Evolutionary conservation across 2,888 invertebrate species (phyloP).

Genomic region (Cheilosia vernalis): DNA sequence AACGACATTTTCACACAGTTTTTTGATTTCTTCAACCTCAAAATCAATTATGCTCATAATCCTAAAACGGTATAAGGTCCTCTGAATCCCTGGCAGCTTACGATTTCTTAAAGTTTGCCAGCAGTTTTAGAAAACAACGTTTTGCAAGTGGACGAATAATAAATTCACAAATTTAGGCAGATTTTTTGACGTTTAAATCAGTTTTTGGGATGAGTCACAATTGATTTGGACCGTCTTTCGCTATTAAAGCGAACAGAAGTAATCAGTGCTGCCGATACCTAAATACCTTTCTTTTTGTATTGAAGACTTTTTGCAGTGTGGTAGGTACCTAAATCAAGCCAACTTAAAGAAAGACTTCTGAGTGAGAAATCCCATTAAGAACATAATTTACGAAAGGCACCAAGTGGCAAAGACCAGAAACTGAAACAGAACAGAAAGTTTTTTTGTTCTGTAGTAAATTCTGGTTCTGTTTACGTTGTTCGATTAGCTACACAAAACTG

Average conservation of each 20-base stretch:
- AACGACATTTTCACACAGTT: constrained; percentile 86
- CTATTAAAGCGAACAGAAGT: background rate
- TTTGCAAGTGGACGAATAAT: constrained; percentile 3
- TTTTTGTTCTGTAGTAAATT: too few species aligned
- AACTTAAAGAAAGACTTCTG: too few species aligned
- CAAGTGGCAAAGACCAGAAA: too few species aligned
- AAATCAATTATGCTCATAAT: constrained; percentile 87
- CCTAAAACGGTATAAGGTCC: constrained; percentile 45
- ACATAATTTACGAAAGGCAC: too few species aligned
- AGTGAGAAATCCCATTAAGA: too few species aligned
- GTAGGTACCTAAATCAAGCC: too few species aligned
- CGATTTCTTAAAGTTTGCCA: constrained; percentile 5
- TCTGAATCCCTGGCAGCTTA: constrained; percentile 30
- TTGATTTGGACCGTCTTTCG: background rate
- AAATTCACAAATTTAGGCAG: background rate
- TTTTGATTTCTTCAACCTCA: constrained; percentile 87
- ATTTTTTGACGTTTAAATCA: constrained; percentile 18
- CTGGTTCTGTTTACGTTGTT: too few species aligned
- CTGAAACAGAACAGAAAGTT: too few species aligned
- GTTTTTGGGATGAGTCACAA: background rate
- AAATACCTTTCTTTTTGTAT: too few species aligned
- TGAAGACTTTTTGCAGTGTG: too few species aligned
- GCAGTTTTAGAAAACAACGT: constrained; percentile 6
- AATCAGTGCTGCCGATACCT: too few species aligned
- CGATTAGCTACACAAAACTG: too few species aligned